phyloP scores from a whole-genome alignment of 2,797 vertebrate genomes.

The Cirrhinus mrigala region DNA sequence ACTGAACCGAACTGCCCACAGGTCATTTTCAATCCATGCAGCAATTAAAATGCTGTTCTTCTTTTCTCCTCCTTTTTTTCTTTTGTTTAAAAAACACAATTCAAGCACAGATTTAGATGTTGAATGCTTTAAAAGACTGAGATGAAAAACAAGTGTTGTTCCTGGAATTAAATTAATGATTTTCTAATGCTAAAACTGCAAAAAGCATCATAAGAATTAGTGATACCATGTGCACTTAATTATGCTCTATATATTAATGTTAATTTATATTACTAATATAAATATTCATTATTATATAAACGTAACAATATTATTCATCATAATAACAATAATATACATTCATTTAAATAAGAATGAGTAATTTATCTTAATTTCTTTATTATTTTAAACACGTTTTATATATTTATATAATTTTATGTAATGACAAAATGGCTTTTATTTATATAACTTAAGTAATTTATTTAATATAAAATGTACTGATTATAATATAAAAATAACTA shows the following conservation, averaged over 20 bases:
- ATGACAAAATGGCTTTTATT: background rate
- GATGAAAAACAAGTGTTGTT: background rate
- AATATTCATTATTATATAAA: background rate
- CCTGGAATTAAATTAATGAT: background rate
- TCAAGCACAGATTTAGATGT: background rate
- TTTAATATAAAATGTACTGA: background rate
- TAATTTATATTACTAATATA: background rate
- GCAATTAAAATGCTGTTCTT: conserved; percentile 29
- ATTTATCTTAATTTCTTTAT: background rate
- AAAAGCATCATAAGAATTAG: background rate
- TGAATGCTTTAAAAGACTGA: background rate
- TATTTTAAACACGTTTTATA: background rate
- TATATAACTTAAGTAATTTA: background rate
- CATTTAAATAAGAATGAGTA: background rate
- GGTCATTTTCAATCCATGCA: conserved; percentile 34
- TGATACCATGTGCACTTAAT: background rate
- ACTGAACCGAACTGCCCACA: conserved; percentile 6
- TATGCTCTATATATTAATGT: background rate
- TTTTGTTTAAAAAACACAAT: background rate
- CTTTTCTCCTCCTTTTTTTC: background rate
- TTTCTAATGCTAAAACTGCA: background rate
- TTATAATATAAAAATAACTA: background rate
- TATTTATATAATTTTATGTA: background rate
- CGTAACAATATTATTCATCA: background rate
- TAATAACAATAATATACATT: background rate